Base-by-base conservation (phyloP, 2,797 vertebrate genomes). In the Sitta carolinensis region DNA sequence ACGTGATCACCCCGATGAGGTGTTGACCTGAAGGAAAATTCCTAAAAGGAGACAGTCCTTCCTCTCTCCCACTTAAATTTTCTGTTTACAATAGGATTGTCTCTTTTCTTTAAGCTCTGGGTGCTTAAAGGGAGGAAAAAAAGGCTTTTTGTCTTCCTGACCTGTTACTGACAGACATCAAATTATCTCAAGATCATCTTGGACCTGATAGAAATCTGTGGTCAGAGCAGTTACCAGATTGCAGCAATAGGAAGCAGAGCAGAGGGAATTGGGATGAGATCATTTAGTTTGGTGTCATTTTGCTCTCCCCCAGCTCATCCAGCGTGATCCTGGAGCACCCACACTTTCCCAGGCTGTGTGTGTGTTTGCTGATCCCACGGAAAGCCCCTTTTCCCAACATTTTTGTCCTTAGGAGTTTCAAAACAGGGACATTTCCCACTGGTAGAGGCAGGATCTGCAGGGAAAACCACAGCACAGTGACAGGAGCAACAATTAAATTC, bases 1-100 rank as follows among this genome's bases (percentile, higher is more conserved):
- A 87, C 32, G 45, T 52, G 94, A 84, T 89, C 89, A 36, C 57
- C 57, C n/a, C 78, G 77, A 87, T 48, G 80, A 91, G 94, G 79
- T 89, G 64, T 30, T 61, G 77, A 48, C 48, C 54, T 16, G 86
- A 76, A 92, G 86, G 86, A 84, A 80, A 88, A 91, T 23, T 68
- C 64, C 23, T 90, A 22, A 75, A 69, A 64, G 57, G 38, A 84
- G n/a, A 61, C 77, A 23, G 43, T 54, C 26, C 42, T 93, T 82
- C 84, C 74, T 75, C 76, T 83, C 16, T 51, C 7, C 5, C 1
- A 1, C 38, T 57, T 29, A 11, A 1, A 5, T 77, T 42, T 90
- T 51, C 75, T 86, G 25, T 77, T 84, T 88, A 86, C 55, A 58
- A 67, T 19, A 18, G 77, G 34, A 21, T 87, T 57, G 25, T 69